Evolutionary conservation across 2,113 vertebrate genomes (phyloP).

Genomic region (Puffinus mauretanicus): DNA sequence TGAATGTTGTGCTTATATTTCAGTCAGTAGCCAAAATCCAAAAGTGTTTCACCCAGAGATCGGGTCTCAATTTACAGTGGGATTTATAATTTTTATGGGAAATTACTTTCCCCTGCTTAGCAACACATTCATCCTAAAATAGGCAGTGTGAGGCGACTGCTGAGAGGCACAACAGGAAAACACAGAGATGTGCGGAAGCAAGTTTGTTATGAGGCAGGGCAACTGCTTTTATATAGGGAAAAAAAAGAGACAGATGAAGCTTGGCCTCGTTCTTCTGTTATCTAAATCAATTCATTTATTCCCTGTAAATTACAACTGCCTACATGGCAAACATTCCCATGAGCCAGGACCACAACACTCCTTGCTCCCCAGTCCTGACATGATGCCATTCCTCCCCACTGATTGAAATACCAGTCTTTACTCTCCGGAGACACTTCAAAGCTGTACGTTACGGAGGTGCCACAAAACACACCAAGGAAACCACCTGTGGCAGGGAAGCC

Average conservation of each 20-base stretch:
- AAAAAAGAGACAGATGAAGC: background rate
- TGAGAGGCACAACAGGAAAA: background rate
- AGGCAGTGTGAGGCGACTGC: background rate
- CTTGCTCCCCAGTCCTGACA: background rate
- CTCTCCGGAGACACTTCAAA: background rate
- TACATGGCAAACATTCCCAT: background rate
- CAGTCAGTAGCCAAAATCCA: background rate
- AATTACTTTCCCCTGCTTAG: background rate
- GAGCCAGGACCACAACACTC: background rate
- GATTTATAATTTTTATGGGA: background rate
- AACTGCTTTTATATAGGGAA: background rate
- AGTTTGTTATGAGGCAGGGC: background rate
- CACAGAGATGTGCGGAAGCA: background rate
- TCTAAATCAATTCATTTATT: conserved; percentile 18
- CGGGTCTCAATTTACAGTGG: background rate
- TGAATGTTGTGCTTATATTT: background rate
- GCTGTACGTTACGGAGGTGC: rapidly evolving
- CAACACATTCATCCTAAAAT: background rate
- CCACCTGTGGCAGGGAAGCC: background rate
- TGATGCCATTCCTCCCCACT: background rate
- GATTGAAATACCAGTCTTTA: background rate
- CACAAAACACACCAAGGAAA: background rate
- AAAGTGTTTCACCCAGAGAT: background rate
- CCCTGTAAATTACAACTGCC: background rate
- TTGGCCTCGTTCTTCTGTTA: conserved; percentile 2